Conservation (phyloP, 2,797 vertebrate genomes). For the Pachyuromys duprasi region DNA sequence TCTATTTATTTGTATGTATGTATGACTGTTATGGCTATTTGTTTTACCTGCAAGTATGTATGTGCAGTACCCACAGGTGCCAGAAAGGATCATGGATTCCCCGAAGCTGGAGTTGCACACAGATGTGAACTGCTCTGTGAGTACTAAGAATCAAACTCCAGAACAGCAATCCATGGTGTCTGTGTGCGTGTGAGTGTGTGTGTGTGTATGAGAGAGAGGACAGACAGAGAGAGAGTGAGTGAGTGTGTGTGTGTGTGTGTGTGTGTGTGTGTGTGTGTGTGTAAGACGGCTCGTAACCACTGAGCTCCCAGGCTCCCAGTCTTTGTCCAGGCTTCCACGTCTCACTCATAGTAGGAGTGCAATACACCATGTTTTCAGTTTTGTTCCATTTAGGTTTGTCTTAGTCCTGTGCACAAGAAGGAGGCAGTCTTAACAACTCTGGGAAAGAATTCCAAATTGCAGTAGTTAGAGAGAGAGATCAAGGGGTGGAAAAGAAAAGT, state of each 20-base stretch:
- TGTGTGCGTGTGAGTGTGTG: background rate
- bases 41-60: background rate
- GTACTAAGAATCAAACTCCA: background rate
- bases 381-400: conserved; percentile 17
- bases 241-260: background rate
- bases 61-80: background rate
- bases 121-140: background rate
- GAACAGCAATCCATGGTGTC: background rate
- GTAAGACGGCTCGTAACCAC: background rate
- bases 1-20: background rate
- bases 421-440: background rate
- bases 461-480: background rate
- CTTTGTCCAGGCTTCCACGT: background rate
- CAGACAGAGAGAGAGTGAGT: no score
- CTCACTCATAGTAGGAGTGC: background rate
- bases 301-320: no score
- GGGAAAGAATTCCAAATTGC: background rate
- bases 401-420: background rate
- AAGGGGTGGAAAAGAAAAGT: background rate
- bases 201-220: no score
- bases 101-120: background rate
- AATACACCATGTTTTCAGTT: background rate
- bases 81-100: background rate
- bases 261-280: no score
- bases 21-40: background rate